Conservation (phyloP, 2,113 vertebrate genomes). For the Varanus komodoensis region DNA sequence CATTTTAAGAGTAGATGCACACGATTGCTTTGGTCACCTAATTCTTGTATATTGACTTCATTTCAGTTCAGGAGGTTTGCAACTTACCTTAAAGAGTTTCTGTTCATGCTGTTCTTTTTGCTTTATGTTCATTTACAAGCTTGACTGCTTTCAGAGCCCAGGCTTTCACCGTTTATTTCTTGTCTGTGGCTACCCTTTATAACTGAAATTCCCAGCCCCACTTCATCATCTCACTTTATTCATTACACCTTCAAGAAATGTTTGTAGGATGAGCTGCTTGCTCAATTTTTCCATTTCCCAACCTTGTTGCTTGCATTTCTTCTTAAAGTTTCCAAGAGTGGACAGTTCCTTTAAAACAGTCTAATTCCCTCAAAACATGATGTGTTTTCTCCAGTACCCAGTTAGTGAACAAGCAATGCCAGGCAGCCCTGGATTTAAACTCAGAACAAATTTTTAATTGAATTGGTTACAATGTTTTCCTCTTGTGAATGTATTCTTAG, state of each 20-base stretch:
- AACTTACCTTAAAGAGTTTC: too few relatives aligned
- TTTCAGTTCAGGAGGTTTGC: not conserved
- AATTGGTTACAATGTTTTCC: conserved; percentile 20
- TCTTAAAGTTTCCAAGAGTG: too few relatives aligned
- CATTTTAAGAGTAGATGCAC: not conserved
- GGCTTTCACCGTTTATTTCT: not conserved
- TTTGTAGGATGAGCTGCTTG: not conserved
- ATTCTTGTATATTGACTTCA: not conserved
- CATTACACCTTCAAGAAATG: not conserved
- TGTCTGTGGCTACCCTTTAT: not conserved
- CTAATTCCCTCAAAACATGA: not conserved
- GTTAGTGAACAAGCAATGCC: conserved; percentile 46
- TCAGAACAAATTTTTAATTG: conserved; percentile 53
- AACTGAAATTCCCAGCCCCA: not conserved
- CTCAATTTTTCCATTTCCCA: not conserved
- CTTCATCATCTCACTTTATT: not conserved
- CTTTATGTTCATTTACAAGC: not conserved
- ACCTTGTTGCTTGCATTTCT: not conserved
- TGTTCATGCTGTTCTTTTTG: not conserved
- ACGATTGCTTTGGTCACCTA: not conserved
- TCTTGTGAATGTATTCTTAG: not conserved
- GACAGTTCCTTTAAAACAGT: not conserved
- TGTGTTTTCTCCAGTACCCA: not conserved
- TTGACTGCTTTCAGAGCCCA: not conserved
- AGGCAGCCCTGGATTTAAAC: conserved; percentile 45